These are phyloP conservation scores for Drosophila pseudoananassae DNA, from an alignment of 1,140 invertebrate genomes.

Conservation along the genomic window DNA sequence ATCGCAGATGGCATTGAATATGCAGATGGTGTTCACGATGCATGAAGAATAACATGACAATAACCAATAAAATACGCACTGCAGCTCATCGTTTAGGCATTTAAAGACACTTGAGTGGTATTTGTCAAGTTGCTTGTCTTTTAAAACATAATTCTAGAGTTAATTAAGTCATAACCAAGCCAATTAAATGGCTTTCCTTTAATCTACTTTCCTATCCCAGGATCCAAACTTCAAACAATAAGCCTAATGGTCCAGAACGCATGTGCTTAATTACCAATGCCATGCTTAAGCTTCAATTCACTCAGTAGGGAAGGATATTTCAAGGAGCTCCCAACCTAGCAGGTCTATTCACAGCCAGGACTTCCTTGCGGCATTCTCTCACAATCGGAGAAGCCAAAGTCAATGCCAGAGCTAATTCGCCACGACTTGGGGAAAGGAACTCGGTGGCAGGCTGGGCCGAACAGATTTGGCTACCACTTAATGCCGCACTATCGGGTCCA, in stretches of 20 bases:
- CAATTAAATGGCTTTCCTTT: background rate
- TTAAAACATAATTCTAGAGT: background rate
- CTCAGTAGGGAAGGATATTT: conserved; percentile 9
- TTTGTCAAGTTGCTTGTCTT: background rate
- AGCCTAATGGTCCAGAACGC: background rate
- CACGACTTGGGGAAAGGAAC: conserved; percentile 38
- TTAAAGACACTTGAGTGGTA: too few species aligned
- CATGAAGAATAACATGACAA: background rate
- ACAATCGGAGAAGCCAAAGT: conserved; percentile 61
- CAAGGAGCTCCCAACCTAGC: conserved; percentile 8
- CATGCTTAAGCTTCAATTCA: background rate
- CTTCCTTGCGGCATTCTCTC: conserved; percentile 53
- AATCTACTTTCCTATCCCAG: background rate
- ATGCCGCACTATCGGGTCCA: conserved; percentile 48
- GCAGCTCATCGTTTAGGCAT: too few species aligned
- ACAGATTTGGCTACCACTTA: conserved; percentile 74
- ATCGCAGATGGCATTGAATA: background rate
- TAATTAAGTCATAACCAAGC: background rate
- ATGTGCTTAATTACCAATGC: background rate
- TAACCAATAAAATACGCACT: background rate
- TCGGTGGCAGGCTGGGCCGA: conserved; percentile 40
- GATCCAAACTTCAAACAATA: too few species aligned
- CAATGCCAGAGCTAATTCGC: conserved; percentile 51
- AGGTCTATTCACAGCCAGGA: conserved; percentile 38
- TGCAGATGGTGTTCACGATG: background rate